These are phyloP conservation scores for Podarcis lilfordi DNA, from an alignment of 2,797 vertebrate genomes.

Conservation along the genomic window DNA sequence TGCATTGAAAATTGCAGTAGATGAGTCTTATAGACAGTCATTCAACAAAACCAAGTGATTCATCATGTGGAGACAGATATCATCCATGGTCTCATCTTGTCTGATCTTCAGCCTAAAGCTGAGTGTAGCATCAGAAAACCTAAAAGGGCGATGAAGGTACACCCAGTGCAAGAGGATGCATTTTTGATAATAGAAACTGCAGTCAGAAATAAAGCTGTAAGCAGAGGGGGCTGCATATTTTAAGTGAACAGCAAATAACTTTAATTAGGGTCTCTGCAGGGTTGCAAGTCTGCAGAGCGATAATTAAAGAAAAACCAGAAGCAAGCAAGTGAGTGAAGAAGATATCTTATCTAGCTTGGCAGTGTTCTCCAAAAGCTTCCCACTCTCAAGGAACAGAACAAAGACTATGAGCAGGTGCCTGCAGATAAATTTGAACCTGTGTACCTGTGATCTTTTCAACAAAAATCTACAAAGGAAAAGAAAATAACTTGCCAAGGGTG, in stretches of 20 bases:
- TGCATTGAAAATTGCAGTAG: not conserved
- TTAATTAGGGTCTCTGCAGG: slow-evolving; percentile 41
- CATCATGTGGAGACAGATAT: not conserved
- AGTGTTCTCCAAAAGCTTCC: slow-evolving; percentile 25
- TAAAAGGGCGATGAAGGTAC: not conserved
- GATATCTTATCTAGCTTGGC: slow-evolving; percentile 26
- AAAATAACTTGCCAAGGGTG: slow-evolving; percentile 39
- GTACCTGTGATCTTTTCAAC: slow-evolving; percentile 35
- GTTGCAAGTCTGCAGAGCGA: slow-evolving; percentile 4
- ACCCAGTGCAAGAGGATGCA: not conserved
- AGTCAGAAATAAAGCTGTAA: not conserved
- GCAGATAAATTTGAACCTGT: slow-evolving; percentile 30
- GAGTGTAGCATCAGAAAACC: not conserved
- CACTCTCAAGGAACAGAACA: slow-evolving; percentile 30
- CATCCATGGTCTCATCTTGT: no score
- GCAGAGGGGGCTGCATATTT: slow-evolving; percentile 4
- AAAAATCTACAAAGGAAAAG: slow-evolving; percentile 41
- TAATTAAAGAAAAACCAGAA: slow-evolving; percentile 30
- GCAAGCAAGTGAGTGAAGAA: slow-evolving; percentile 29
- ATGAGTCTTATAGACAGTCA: no score
- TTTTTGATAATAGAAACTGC: not conserved
- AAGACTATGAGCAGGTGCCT: slow-evolving; percentile 34
- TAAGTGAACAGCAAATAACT: slow-evolving; percentile 41
- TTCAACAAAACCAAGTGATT: no score
- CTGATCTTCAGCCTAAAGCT: not conserved